A percentile compares a stretch with the other conserved stretches of the same genome.
Evolutionary conservation across 2,888 invertebrate genomes (phyloP).

Genomic region (Plemyria rubiginata): DNA sequence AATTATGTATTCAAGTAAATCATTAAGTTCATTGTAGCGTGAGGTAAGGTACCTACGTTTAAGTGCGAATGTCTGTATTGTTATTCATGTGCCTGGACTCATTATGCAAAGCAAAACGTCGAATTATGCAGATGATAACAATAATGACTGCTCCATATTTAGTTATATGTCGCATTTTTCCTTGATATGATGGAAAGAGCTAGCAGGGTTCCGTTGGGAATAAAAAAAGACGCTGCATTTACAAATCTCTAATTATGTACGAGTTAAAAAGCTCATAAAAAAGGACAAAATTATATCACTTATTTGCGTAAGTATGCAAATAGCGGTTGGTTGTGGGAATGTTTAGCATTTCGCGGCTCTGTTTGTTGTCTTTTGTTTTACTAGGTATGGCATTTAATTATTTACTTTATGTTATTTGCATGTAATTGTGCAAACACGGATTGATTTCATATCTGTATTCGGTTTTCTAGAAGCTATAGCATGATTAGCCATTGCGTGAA

Average conservation of each 20-base stretch:
- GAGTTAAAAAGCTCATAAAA: slow-evolving; percentile 37
- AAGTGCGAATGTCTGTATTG: slow-evolving; percentile 58
- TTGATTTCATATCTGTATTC: not conserved
- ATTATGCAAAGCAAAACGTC: slow-evolving; percentile 69
- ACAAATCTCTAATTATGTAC: slow-evolving; percentile 35
- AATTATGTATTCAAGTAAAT: slow-evolving; percentile 34
- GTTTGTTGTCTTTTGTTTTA: slow-evolving; percentile 25
- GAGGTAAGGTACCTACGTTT: slow-evolving; percentile 48
- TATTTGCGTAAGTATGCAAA: slow-evolving; percentile 36
- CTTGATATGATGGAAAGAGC: slow-evolving; percentile 38
- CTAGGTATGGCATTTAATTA: slow-evolving; percentile 15
- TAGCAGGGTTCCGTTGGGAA: slow-evolving; percentile 10
- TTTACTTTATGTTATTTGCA: slow-evolving; percentile 19
- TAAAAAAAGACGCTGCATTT: slow-evolving; percentile 25
- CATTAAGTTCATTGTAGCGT: slow-evolving; percentile 40
- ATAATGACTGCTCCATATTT: slow-evolving; percentile 63
- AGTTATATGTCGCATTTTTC: slow-evolving; percentile 52
- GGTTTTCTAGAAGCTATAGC: too few relatives aligned
- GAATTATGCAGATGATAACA: slow-evolving; percentile 72
- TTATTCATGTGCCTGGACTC: slow-evolving; percentile 64
- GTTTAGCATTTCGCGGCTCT: slow-evolving; percentile 32
- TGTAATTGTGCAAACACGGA: not conserved
- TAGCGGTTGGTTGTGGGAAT: slow-evolving; percentile 36
- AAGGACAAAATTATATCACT: slow-evolving; percentile 33
- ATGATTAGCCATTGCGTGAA: too few relatives aligned